Evolutionary conservation across 2,113 vertebrate genomes (phyloP).

Genomic region (Scortum barcoo): DNA sequence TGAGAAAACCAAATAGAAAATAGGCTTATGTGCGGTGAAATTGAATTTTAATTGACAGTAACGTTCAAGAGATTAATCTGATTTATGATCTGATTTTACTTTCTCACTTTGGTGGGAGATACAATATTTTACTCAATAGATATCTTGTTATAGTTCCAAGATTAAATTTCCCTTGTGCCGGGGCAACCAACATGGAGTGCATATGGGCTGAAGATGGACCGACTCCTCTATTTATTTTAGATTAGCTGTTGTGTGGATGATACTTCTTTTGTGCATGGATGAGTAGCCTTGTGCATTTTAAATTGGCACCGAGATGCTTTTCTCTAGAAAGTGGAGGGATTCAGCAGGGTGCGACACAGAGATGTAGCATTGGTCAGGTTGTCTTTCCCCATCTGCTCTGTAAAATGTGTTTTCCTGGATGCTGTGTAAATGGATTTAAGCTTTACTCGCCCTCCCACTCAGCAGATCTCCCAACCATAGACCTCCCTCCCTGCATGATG

Average conservation of each 20-base stretch:
- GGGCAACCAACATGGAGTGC: background rate
- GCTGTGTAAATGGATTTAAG: slow-evolving; percentile 60
- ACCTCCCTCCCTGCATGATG: slow-evolving; percentile 45
- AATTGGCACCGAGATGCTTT: slow-evolving; percentile 2
- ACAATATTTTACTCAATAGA: slow-evolving; percentile 22
- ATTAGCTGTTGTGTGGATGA: slow-evolving; percentile 1
- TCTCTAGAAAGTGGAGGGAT: slow-evolving; percentile 8
- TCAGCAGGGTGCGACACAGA: slow-evolving; percentile 10
- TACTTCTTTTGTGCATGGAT: background rate
- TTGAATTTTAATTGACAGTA: slow-evolving; percentile 64
- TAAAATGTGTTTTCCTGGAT: slow-evolving; percentile 59
- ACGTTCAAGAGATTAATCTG: slow-evolving; percentile 58
- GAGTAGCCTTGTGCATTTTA: slow-evolving; percentile 12
- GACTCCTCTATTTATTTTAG: slow-evolving; percentile 8
- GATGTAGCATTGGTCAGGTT: slow-evolving; percentile 25
- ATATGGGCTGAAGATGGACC: background rate
- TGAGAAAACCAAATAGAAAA: slow-evolving; percentile 48
- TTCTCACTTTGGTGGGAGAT: slow-evolving; percentile 21
- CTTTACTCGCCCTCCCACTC: slow-evolving; percentile 49
- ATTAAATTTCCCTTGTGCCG: slow-evolving; percentile 17
- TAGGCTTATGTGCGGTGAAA: slow-evolving; percentile 49
- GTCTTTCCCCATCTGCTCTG: slow-evolving; percentile 53
- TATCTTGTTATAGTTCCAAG: slow-evolving; percentile 26
- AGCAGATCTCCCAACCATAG: slow-evolving; percentile 33
- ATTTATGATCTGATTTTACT: slow-evolving; percentile 45